A percentile compares a stretch with the other conserved stretches of the same genome.
Evolutionary conservation across 2,797 vertebrate species (phyloP).

Genomic region (Neosilurus mollespiculum): DNA sequence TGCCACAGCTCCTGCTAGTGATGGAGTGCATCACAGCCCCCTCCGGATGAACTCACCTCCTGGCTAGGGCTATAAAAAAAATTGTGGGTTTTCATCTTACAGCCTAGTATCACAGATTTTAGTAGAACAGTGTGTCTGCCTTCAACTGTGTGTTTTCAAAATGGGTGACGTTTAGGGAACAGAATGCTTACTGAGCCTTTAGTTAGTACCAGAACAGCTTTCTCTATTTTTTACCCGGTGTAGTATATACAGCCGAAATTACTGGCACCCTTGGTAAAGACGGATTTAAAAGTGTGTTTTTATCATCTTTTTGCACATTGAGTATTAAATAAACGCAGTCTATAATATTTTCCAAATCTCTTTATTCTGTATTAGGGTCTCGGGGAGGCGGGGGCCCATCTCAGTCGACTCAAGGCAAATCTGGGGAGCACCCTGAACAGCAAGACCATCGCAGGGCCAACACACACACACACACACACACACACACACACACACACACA

Average conservation of each 20-base stretch:
- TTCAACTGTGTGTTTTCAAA: neutral
- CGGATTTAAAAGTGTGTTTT: neutral
- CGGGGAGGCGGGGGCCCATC: too few species aligned
- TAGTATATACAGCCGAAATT: neutral
- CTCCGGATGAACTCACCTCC: slow-evolving; percentile 14
- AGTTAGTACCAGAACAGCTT: neutral
- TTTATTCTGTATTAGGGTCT: too few species aligned
- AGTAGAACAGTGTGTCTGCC: neutral
- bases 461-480: too few species aligned
- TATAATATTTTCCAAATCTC: too few species aligned
- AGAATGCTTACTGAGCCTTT: neutral
- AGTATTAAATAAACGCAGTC: too few species aligned
- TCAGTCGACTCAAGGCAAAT: too few species aligned
- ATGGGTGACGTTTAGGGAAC: neutral
- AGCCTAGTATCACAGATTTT: neutral
- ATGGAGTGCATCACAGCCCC: neutral
- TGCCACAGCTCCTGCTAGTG: slow-evolving; percentile 10
- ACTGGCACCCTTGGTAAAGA: neutral
- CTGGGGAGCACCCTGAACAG: too few species aligned
- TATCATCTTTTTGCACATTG: neutral
- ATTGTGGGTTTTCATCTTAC: neutral
- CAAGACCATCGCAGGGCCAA: too few species aligned
- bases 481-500: too few species aligned
- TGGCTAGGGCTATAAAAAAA: slow-evolving; percentile 1
- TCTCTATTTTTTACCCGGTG: neutral